Conservation (phyloP, 2,113 vertebrate genomes). For the Hoplias malabaricus region DNA sequence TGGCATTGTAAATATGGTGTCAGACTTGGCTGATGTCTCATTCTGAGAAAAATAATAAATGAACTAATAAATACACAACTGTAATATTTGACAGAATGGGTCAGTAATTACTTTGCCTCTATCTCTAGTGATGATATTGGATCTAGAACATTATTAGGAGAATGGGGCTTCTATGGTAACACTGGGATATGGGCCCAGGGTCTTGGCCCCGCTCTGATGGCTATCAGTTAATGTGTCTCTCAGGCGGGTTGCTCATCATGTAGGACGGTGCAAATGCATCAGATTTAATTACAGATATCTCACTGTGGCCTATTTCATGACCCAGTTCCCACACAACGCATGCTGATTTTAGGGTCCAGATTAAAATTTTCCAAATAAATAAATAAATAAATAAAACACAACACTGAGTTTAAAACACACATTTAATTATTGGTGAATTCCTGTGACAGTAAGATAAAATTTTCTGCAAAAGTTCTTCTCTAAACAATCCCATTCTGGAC, state of each 20-base stretch:
- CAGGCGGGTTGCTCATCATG: background rate
- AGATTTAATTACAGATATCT: conserved; percentile 42
- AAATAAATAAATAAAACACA: background rate
- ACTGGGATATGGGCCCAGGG: background rate
- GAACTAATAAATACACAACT: background rate
- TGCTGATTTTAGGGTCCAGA: background rate
- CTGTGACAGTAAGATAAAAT: background rate
- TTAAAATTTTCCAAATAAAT: too few species aligned
- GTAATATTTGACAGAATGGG: background rate
- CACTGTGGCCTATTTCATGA: background rate
- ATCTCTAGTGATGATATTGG: background rate
- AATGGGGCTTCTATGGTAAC: background rate
- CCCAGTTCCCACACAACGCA: background rate
- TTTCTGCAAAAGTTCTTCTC: too few species aligned
- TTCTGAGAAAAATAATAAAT: background rate
- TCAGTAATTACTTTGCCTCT: background rate
- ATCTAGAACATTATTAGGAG: conserved; percentile 16
- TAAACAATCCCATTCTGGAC: too few species aligned
- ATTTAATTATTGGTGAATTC: background rate
- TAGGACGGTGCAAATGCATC: background rate
- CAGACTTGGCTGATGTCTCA: too few species aligned
- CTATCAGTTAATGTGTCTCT: background rate
- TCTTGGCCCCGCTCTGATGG: conserved; percentile 12
- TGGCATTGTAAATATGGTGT: too few species aligned
- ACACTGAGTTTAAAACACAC: background rate